Base-by-base conservation (phyloP, 2,888 invertebrate genomes). In the Anaspis maculata region DNA sequence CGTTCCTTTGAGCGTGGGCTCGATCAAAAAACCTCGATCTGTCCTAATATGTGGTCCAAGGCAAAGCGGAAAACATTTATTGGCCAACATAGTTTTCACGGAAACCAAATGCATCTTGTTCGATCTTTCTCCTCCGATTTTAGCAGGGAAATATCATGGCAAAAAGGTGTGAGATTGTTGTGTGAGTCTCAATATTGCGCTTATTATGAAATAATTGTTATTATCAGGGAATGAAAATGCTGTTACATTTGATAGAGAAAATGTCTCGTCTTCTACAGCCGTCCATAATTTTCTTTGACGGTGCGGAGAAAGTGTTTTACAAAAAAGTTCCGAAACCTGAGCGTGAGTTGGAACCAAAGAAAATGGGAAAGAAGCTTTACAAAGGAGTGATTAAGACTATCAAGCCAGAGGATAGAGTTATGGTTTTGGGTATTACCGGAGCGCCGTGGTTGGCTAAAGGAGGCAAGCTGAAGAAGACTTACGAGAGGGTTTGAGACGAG, bases 81-180 rank as follows among this genome's bases (percentile, higher is more conserved):
- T 89, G 31, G 74, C 77, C 0, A 73, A 85, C 48, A 83, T 83
- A 0, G 69, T 89, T 15, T 86, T 84, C 43, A 76, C 76, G 2
- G 84, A 85, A 64, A 74, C 81, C 1, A 78, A 79, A 29, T 78
- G 86, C 3, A 76, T 83, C 24, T 60, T 88, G 9, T 80, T 89
- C 55, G 86, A 89, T 52, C 62, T 89, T 9, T 79, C 83, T 0
- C 79, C 86, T 1, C 64, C 72, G 25, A 76, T 77, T 44, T 66
- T 84, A 3, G 76, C 71, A 10, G 73, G 77, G 27, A 79, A 82
- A 62, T 87, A 82, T 57, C 70, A 73, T 1, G 79, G 79, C 0
- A 74, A 76, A 43, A 77, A 77, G 32, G 60, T 54, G 39, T 34
- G 21, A 16, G 13, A 1, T 16, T 13, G 2, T 9, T n/a, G 3